phyloP scores from a whole-genome alignment of 1,140 invertebrate genomes.

The Ostrea denselamellosa region DNA sequence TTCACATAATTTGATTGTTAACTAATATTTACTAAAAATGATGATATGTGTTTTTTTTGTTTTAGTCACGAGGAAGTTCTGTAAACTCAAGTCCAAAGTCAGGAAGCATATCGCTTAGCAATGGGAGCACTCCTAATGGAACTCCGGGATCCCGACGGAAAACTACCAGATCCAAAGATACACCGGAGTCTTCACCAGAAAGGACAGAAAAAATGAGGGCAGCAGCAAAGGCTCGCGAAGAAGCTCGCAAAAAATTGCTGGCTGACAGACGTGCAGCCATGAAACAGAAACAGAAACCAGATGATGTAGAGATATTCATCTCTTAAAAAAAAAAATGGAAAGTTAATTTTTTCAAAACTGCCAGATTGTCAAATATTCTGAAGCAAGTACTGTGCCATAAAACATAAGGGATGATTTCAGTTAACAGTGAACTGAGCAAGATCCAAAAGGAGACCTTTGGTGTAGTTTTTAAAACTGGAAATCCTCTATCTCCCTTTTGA shows the following conservation, averaged over 20 bases:
- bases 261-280: constrained; percentile 86
- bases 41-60: constrained; percentile 50
- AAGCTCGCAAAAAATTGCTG: constrained; percentile 88
- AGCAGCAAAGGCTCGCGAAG: constrained; percentile 84
- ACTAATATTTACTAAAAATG: too few relatives aligned
- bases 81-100: constrained; percentile 74
- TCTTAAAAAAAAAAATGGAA: constrained; percentile 34
- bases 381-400: constrained; percentile 25
- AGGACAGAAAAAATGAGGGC: constrained; percentile 79
- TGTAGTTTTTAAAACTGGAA: not conserved
- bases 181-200: constrained; percentile 73
- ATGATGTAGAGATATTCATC: constrained; percentile 73
- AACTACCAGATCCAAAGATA: constrained; percentile 69
- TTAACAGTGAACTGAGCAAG: constrained; percentile 1
- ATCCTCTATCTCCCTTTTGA: not conserved
- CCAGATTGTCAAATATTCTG: constrained; percentile 21
- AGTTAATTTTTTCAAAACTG: not conserved
- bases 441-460: not conserved
- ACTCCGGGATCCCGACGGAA: constrained; percentile 69
- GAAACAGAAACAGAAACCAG: constrained; percentile 75
- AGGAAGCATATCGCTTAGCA: constrained; percentile 68
- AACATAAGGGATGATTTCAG: not conserved
- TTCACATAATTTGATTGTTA: too few relatives aligned
- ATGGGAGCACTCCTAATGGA: constrained; percentile 69
- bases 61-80: constrained; percentile 71